Base-by-base conservation (phyloP, 1,140 invertebrate species). In the Drosophila rufa region DNA sequence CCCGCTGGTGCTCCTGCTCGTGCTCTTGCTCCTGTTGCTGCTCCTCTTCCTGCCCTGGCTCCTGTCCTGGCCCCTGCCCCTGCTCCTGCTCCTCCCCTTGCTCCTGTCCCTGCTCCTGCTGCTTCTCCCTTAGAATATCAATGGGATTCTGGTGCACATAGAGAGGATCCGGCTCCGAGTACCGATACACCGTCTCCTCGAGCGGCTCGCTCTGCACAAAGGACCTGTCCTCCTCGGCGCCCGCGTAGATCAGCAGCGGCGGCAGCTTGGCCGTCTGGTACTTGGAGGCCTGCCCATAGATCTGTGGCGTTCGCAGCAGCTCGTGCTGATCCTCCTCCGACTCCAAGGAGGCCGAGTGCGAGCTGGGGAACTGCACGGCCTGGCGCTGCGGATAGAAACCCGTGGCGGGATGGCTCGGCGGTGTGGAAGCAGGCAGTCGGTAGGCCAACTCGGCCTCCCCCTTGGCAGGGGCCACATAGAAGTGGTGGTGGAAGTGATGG, bases 401-500 rank as follows among this genome's bases (percentile, higher is more conserved):
- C 6, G 27, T 2, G 9, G 2, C 2, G 2, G 64, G 22, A 30
- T 57, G 22, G 11, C 50, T 40, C 3, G 56, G 8, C 0, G 33
- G 59, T 2, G 75, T 76, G 25, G 69, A 4, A 0, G 33, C 15
- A 3, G 62, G 27, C 4, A 53, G 55, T 9, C 64, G 58, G 33
- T 65, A 80, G 17, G 22, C 53, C 15, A 64, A 33, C 9, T 84
- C 71, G 0, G 69, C 36, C 4, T 75, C 62, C 25, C 42, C 55
- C 4, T 45, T 65, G 11, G 53, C 65, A 0, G 87, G 57, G 0
- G 80, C 71, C 86, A 93, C 87, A 80, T 93, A 93, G 71, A 93
- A 93, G 53, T 93, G 93, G 77, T 93, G 93, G 69, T 93, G 93
- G 36, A 93, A 87, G 47, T 93, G 93, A 73, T 93, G 91, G 2